Evolutionary conservation across 2,888 invertebrate species (phyloP), one percentile per base, ranked within the genome.

Genomic region (Neocrepidodera transversa): DNA sequence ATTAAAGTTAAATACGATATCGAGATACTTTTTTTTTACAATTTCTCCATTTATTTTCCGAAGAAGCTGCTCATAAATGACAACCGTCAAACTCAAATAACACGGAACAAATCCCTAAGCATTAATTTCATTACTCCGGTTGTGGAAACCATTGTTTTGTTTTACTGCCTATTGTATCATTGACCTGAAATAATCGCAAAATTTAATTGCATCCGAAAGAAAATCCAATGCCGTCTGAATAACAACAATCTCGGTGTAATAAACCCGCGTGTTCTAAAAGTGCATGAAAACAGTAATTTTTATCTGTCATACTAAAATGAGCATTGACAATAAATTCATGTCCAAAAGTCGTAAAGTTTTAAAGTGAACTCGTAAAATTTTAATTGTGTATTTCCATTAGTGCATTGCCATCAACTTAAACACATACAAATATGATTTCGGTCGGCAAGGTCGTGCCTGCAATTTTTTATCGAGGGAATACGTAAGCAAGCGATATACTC

Each of bases 301-400:
- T 62, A 60, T 62, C 60, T 62, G 60, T 60, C 62, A 60, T 60
- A 62, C 62, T 62, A 62, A 64, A 64, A 58, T 58, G 54, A 60
- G 53, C 60, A 60, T 62, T 60, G 60, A 62, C 62, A 52, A 63
- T 65, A 63, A 60, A 60, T 65, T 63, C 55, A 60, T 59, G 60
- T 58, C 60, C 58, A 49, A 63, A 57, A 55, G 55, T 58, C 62
- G 62, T 62, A 62, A 64, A 60, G 43, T 58, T 62, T 62, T 53
- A 60, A 63, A 63, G 62, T 63, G 62, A 65, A 63, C 65, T 60
- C 65, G 48, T 65, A 65, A 65, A 65, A 63, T 60, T 65, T 65
- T 65, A 65, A 65, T 65, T 60, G 62, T 62, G 47, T 63, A 65
- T 65, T 63, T 63, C 65, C 65, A 65, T 65, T 65, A 65, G 65